These are phyloP conservation scores for Caenorhabditis becei DNA, from an alignment of 2,888 invertebrate genomes.

Conservation along the genomic window DNA sequence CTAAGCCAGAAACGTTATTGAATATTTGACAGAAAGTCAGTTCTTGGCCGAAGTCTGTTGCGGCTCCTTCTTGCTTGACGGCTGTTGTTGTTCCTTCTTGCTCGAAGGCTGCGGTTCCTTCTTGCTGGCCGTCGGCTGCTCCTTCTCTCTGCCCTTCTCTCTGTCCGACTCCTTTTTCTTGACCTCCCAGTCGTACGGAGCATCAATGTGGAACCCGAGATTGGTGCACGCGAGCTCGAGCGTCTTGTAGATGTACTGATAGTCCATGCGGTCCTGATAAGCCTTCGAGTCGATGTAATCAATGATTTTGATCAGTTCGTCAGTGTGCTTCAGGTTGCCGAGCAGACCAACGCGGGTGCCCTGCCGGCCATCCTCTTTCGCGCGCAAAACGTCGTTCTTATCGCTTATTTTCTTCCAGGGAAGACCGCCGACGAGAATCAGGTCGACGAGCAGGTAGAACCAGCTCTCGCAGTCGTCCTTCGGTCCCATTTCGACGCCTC, in stretches of 20 bases:
- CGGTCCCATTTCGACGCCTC: constrained; percentile 67
- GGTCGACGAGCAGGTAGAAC: constrained; percentile 78
- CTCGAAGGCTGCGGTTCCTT: no score
- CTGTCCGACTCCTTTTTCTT: constrained; percentile 4
- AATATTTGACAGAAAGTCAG: no score
- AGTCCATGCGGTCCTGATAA: constrained; percentile 73
- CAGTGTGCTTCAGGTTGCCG: constrained; percentile 52
- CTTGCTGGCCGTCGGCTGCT: no score
- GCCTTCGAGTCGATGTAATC: constrained; percentile 71
- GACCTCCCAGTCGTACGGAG: constrained; percentile 74
- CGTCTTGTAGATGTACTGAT: constrained; percentile 69
- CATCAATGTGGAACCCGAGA: constrained; percentile 61
- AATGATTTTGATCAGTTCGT: constrained; percentile 70
- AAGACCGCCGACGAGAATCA: constrained; percentile 68
- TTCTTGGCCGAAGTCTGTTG: neutral
- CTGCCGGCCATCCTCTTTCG: constrained; percentile 68
- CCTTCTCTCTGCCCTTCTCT: neutral
- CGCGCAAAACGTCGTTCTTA: constrained; percentile 67
- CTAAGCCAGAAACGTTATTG: no score
- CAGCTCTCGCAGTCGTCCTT: constrained; percentile 79
- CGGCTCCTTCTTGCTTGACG: no score
- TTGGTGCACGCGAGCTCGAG: constrained; percentile 50
- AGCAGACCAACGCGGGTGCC: constrained; percentile 27
- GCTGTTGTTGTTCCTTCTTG: no score
- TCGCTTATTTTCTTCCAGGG: constrained; percentile 74